phyloP scores from a whole-genome alignment of 1,140 invertebrate species.

The Drosophila persimilis region DNA sequence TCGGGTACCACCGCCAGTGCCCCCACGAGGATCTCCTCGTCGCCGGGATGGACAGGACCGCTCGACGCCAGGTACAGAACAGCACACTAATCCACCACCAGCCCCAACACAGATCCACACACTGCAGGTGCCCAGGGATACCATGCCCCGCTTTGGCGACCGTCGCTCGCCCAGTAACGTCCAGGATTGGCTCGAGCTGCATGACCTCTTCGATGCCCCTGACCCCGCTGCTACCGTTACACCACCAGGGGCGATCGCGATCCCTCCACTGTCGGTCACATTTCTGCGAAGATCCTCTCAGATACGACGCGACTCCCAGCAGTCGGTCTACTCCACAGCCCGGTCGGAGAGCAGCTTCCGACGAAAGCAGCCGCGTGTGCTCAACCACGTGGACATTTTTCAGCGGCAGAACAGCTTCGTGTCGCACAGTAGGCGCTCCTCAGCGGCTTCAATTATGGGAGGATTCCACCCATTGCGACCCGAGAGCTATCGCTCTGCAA shows the following conservation, averaged over 20 bases:
- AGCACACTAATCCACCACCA: constrained; percentile 28
- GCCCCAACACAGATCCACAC: constrained; percentile 24
- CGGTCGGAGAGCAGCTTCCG: constrained; percentile 65
- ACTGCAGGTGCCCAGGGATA: constrained; percentile 54
- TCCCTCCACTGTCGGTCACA: constrained; percentile 3
- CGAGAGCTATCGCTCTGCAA: constrained; percentile 59
- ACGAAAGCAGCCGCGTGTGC: constrained; percentile 40
- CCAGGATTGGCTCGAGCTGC: constrained; percentile 79
- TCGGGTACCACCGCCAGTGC: constrained; percentile 91
- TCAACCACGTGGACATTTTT: constrained; percentile 73
- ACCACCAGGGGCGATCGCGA: constrained; percentile 9
- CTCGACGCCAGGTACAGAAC: constrained; percentile 71
- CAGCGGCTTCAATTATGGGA: constrained; percentile 73
- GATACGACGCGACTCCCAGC: constrained; percentile 59
- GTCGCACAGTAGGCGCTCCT: constrained; percentile 67
- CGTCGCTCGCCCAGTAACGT: constrained; percentile 80
- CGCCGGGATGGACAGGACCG: constrained; percentile 84
- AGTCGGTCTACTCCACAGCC: constrained; percentile 65
- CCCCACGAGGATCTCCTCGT: constrained; percentile 89
- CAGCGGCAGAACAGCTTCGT: constrained; percentile 77
- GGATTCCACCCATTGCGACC: constrained; percentile 72
- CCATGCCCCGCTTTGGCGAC: constrained; percentile 70
- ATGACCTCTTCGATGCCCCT: constrained; percentile 67
- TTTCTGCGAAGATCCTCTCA: constrained; percentile 28
- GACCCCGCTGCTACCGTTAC: constrained; percentile 15